Base-by-base conservation (phyloP, 2,888 invertebrate genomes). In the Clostera curtula region DNA sequence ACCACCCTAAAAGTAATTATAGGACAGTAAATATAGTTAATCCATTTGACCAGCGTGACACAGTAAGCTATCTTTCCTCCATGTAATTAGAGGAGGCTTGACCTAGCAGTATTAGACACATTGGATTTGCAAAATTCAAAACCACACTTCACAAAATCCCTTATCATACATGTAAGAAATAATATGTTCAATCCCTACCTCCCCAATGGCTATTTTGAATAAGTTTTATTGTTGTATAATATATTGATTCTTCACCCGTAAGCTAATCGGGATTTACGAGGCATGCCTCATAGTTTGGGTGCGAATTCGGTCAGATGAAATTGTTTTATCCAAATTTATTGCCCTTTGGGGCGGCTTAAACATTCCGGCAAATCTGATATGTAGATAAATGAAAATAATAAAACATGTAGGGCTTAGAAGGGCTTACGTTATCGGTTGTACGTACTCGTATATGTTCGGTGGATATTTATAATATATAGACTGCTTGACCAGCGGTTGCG, bases 301-400 rank as follows among this genome's bases (percentile, higher is more conserved):
- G 61, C 64, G 67, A 64, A 67, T 62, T 50, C 59, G 62, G 64
- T 61, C 66, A 56, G 64, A 64, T 66, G 68, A 71, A 76, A 76
- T 77, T 74, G 76, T 76, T 76, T 74, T 64, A 75, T 73, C 68
- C 63, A 56, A 72, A 79, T 76, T 74, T 75, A 77, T 74, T 46
- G 52, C 66, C 62, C 67, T 48, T 70, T 57, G 50, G 70, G 59
- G 45, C 53, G 49, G 66, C 61, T 71, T 69, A 61, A 65, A 70
- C 60, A 65, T 67, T 59, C 55, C 51, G 49, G 56, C 36, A 62
- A 66, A 63, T 67, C 50, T 56, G 57, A 61, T 60, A 53, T 57
- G 52, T 59, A 51, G 56, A 56, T 47, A 60, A 50, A 49, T 36
- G 31, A 36, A 41, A 41, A 37, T 28, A 33, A 24, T 33, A 36